Base-by-base conservation (phyloP, 2,888 invertebrate species). In the Endotricha flammealis region DNA sequence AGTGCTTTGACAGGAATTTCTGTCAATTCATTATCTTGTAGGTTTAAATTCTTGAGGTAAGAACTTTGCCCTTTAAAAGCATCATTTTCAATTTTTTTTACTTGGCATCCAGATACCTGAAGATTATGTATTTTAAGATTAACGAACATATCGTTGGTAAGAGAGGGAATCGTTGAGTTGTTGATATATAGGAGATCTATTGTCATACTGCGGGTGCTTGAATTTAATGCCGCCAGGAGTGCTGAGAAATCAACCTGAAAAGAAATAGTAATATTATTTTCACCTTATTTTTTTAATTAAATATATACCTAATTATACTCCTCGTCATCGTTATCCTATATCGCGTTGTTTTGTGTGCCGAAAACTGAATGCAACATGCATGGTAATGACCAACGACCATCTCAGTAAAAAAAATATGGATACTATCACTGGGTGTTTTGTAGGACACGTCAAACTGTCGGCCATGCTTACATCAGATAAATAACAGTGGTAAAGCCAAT, bases 121-220 rank as follows among this genome's bases (percentile, higher is more conserved):
- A 95, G 88, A 73, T 95, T 96, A 61, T 93, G 92, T 60, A 95
- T 90, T 61, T 89, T 90, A 34, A 95, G 80, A 57, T 91, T 91
- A 14, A 80, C 71, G 56, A 95, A 91, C 45, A 92, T 89, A 44
- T 90, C 89, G 57, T 93, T 90, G 30, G 88, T 88, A 32, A 96
- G 79, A 34, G 86, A 81, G 16, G 88, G 88, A 32, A 96, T 90
- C 17, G 94, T 93, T 33, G 95, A 94, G 80, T 96, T 96, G 80
- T 95, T 95, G 42, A 97, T 90, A 72, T 96, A 96, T 23, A 97
- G 89, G 46, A 96, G 88, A 74, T 96, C 96, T 49, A 97, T 87
- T 32, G 91, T 88, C 36, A 90, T 90, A 49, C 88, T 87, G 45
- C 88, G 87, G 12, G 92, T 90, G 81, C 91, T 90, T 53, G 90